phyloP scores from a whole-genome alignment of 1,140 invertebrate species.

The Leptonema lineaticorne region DNA sequence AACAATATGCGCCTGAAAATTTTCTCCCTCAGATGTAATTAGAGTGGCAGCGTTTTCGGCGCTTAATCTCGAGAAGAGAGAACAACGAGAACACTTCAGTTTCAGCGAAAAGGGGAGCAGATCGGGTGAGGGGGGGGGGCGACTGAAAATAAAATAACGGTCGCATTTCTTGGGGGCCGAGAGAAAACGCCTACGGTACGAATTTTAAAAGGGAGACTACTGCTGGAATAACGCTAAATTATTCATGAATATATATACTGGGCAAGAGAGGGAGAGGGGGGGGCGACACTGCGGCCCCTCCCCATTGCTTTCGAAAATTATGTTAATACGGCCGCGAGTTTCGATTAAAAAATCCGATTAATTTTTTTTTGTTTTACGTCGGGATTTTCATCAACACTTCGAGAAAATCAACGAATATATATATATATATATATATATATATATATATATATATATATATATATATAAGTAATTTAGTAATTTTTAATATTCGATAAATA shows the following conservation, averaged over 20 bases:
- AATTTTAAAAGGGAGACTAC: background rate
- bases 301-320: conserved; percentile 17
- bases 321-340: conserved; percentile 17
- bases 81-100: conserved; percentile 9
- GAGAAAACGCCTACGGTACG: background rate
- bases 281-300: too few relatives aligned
- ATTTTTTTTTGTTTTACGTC: background rate
- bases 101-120: too few relatives aligned
- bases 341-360: conserved; percentile 26
- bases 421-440: background rate
- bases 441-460: background rate
- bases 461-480: too few relatives aligned
- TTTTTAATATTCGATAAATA: too few relatives aligned
- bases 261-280: too few relatives aligned
- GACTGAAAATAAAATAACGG: conserved; percentile 15
- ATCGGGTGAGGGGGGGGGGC: too few relatives aligned
- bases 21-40: conserved; percentile 18
- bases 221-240: conserved; percentile 8
- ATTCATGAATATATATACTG: conserved; percentile 17
- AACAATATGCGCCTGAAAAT: conserved; percentile 7
- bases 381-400: conserved; percentile 10
- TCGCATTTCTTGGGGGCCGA: background rate
- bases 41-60: conserved; percentile 16
- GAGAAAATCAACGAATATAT: background rate
- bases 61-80: conserved; percentile 19